Conservation (phyloP, 2,888 invertebrate species). For the Athetis lepigone region DNA sequence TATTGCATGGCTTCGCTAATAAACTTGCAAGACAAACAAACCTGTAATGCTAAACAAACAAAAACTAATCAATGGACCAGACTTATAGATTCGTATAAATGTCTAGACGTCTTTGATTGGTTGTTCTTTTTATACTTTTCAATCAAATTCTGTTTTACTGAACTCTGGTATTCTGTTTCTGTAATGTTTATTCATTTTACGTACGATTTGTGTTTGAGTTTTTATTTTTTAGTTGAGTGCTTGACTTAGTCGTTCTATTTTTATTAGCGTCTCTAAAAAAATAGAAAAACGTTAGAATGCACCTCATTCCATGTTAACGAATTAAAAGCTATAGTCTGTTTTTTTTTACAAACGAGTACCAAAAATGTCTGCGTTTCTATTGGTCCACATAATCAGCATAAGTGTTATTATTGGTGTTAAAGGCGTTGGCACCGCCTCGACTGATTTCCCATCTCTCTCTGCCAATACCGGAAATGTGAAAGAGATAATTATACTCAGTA, state of each 20-base stretch:
- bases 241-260: neutral
- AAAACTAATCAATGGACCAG: conserved; percentile 50
- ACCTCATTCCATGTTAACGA: neutral
- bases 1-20: conserved; percentile 69
- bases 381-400: too few relatives aligned
- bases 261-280: neutral
- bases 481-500: too few relatives aligned
- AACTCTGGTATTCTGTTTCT: conserved; percentile 35
- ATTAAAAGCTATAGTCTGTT: too few relatives aligned
- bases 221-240: conserved; percentile 1
- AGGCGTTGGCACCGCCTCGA: too few relatives aligned
- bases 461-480: too few relatives aligned
- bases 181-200: conserved; percentile 36
- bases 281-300: neutral
- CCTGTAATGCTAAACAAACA: conserved; percentile 47
- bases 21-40: conserved; percentile 48
- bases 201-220: conserved; percentile 12
- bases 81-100: conserved; percentile 38
- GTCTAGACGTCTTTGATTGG: conserved; percentile 60
- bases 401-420: too few relatives aligned
- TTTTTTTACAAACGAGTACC: too few relatives aligned
- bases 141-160: conserved; percentile 44
- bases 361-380: too few relatives aligned
- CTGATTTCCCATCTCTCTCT: too few relatives aligned
- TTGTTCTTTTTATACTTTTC: conserved; percentile 46